Evolutionary conservation across 2,113 vertebrate genomes (phyloP), one percentile per base, ranked within the genome.

Genomic region (Stictonetta naevosa): DNA sequence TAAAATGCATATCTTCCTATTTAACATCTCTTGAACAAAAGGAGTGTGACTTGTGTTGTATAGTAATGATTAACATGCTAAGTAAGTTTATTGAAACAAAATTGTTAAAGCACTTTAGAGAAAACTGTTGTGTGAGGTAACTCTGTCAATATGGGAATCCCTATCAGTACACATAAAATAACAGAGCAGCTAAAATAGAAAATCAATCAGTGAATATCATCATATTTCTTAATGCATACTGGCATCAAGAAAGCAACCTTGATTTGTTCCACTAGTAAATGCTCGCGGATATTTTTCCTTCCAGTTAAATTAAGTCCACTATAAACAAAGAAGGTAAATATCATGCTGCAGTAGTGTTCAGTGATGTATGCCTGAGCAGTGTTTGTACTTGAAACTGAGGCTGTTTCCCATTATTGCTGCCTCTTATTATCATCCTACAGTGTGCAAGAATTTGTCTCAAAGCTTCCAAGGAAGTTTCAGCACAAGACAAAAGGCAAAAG

Each of bases 71-170:
- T 50, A 83, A 58, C n/a, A 53, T 36, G 53, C 44, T 50, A 58
- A 85, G 36, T 8, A 44, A 77, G 50, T 63, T 40, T 82, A 40
- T 33, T 33, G 60, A 79, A 90, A 77, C 5, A 73, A 87, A 95
- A 90, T 80, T 77, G 53, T 80, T 77, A 52, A 64, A 83, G 44
- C 18, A 64, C 18, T 92, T 86, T 25, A 66, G 53, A 91, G 74
- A 76, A 95, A 89, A 66, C 62, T 48, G 72, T 17, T 18, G 22
- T n/a, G 29, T 25, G 38, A 72, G 59, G 44, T 63, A 69, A n/a
- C 10, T 73, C 42, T 88, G 88, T 40, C 64, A 73, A 58, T 52
- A 88, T 0, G 0, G 58, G 53, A 68, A 3, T 81, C 26, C 64
- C 66, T 82, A 36, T 48, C 21, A 15, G 59, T 28, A 53, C 31